Evolutionary conservation across 1,140 invertebrate species (phyloP), one percentile per base, ranked within the genome.

Genomic region (Prorops nasuta): DNA sequence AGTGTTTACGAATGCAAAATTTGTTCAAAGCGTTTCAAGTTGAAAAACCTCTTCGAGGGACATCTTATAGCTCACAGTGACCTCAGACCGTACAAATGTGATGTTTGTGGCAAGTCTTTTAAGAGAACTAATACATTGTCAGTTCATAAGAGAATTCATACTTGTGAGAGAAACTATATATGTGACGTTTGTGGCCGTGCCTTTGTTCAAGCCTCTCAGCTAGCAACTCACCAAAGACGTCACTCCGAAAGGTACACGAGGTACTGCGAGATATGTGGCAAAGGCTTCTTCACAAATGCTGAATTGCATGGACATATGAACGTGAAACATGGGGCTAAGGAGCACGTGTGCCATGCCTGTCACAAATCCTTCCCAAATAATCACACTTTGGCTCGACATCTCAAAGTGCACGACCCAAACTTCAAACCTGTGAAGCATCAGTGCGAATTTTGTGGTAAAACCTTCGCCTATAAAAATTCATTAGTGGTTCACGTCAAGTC

Each of bases 371-470:
- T 69, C 22, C 64, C 67, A 1, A 70, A 71, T n/a, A 70, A 69
- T 53, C 67, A 74, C 14, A 69, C 62, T 0, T 38, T 72, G 14
- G 58, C 46, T 19, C 59, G 82, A 19, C 79, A 79, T 22, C 47
- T 76, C 3, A 82, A 82, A 54, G 73, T 80, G 52, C 82, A 80
- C 56, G 74, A 76, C 14, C 80, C 81, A 1, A 60, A 70, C 17
- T 71, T 62, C 54, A 69, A 66, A 12, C 71, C 71, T 0, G 58
- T 69, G 6, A 71, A 66, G 34, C 69, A 73, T 19, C 69, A 75
- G 49, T 81, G 79, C 50, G 75, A 78, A 35, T 63, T 72, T 18
- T 81, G 79, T 49, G 75, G 67, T 10, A 72, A 73, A 38, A 69
- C 65, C 2, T 80, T 81, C 47, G 69, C 71, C 3, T 74, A 75